Base-by-base conservation (phyloP, 2,888 invertebrate genomes). In the Oxycera nigricornis region DNA sequence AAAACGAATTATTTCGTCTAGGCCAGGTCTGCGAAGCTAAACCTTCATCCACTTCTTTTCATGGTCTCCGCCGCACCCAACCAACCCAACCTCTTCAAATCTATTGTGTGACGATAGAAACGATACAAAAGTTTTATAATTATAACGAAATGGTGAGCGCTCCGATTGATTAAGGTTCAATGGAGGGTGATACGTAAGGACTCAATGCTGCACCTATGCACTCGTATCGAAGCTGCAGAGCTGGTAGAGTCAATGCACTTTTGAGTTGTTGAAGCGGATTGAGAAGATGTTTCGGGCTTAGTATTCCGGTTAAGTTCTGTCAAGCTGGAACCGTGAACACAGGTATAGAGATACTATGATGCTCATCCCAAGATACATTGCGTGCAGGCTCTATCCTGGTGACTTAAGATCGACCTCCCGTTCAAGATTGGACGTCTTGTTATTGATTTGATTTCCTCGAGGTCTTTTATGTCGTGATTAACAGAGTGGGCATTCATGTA, bases 381-480 rank as follows among this genome's bases (percentile, higher is more conserved):
- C 52, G 52, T 55, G 52, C 52, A 55, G 20, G n/a, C 24, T 22
- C 52, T 24, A 4, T 24, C 52, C 24, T 30, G 17, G 17, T 61
- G 31, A 28, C 2, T 24, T n/a, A n/a, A n/a, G n/a, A n/a, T 14
- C 28, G 35, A 17, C 31, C 31, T 7, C 20, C 31, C 31, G 17
- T 31, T 30, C 3, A 30, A 31, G 24, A 61, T 61, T 31, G 31
- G 26, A 20, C 61, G 61, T 30, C 30, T 28, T 31, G 61, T 31
- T 61, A 61, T 61, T 61, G 61, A 61, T 61, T 61, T 61, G 61
- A 61, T 61, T 61, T 31, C 31, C 31, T 61, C 61, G 14, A 55
- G 52, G 22, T 55, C 52, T 55, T 55, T 31, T 31, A 61, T 28
- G 61, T 61, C 61, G 17, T 61, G 61, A 61, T 61, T 31, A 61